A percentile compares a stretch with the other conserved stretches of the same genome.
phyloP scores from a whole-genome alignment of 2,113 vertebrate species.

The Tamias sibiricus region DNA sequence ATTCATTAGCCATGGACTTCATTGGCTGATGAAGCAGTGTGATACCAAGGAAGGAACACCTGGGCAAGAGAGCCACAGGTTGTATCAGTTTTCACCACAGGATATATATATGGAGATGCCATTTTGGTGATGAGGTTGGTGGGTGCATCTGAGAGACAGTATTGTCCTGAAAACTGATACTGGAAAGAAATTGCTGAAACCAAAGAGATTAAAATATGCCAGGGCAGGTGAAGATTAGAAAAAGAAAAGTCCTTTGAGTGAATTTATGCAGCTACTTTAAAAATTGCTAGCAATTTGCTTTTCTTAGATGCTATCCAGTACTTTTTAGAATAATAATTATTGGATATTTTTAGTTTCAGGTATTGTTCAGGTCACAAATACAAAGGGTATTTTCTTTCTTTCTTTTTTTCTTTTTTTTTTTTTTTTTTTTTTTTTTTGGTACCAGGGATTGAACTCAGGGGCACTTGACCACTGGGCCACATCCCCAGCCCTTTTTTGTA shows the following conservation, averaged over 20 bases:
- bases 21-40: neutral
- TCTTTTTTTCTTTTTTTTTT: too few species aligned
- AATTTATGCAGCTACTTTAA: neutral
- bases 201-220: neutral
- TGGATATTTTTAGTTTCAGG: neutral
- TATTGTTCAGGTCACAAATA: neutral
- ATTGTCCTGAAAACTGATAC: neutral
- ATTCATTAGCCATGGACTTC: neutral
- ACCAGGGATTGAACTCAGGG: too few species aligned
- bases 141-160: neutral
- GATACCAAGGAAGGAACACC: neutral
- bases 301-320: neutral
- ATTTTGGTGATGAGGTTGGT: neutral
- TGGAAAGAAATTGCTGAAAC: neutral
- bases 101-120: neutral
- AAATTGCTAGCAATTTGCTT: neutral
- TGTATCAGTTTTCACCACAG: accelerated
- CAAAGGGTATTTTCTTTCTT: neutral
- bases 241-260: neutral
- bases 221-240: neutral
- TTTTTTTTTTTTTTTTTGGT: too few species aligned
- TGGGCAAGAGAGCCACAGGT: neutral
- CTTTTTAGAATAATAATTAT: neutral
- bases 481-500: too few species aligned
- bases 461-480: too few species aligned